Conservation (phyloP, 2,113 vertebrate genomes). For the Saguinus midas region DNA sequence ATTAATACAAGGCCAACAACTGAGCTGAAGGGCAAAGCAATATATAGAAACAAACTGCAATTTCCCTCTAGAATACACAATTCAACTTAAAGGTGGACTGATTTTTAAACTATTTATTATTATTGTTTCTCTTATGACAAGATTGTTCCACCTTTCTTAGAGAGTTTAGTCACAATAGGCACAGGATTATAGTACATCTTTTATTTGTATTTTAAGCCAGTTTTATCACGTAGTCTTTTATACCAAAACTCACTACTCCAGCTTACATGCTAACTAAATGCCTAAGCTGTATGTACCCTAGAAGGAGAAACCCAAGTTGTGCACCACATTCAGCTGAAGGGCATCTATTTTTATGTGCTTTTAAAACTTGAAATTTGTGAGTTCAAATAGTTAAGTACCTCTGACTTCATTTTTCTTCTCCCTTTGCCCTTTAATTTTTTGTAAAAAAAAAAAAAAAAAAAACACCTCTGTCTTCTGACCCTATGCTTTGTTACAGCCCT, state of each 20-base stretch:
- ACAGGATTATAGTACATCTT: neutral
- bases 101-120: slow-evolving; percentile 56
- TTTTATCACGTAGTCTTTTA: neutral
- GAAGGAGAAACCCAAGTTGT: neutral
- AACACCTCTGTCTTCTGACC: slow-evolving; percentile 30
- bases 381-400: slow-evolving; percentile 39
- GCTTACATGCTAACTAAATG: neutral
- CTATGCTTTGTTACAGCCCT: neutral
- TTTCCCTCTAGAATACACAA: slow-evolving; percentile 64
- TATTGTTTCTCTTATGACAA: slow-evolving; percentile 27
- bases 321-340: slow-evolving; percentile 47
- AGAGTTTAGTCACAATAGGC: neutral
- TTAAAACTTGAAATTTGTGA: slow-evolving; percentile 58
- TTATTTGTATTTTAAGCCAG: slow-evolving; percentile 51
- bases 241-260: neutral
- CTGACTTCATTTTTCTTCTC: slow-evolving; percentile 23
- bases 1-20: slow-evolving; percentile 78
- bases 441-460: neutral
- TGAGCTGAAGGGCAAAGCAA: slow-evolving; percentile 81
- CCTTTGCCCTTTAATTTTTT: slow-evolving; percentile 58
- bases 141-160: neutral
- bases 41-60: slow-evolving; percentile 66
- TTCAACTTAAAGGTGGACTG: slow-evolving; percentile 41
- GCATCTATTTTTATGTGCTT: slow-evolving; percentile 67
- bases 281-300: neutral